Evolutionary conservation across 2,113 vertebrate species (phyloP).

Genomic region (Ochotona curzoniae): DNA sequence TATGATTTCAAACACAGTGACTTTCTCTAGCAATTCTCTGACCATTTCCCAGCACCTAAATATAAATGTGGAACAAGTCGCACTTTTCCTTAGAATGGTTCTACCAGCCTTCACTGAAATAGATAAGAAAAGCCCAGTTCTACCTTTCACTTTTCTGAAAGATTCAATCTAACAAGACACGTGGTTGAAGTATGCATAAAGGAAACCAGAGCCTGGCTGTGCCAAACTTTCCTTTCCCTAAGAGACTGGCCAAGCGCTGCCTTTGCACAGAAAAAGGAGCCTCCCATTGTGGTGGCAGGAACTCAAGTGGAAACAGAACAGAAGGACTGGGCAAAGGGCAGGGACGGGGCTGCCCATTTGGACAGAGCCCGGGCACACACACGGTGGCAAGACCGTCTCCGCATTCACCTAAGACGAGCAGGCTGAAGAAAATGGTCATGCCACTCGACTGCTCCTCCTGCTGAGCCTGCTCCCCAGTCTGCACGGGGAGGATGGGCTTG

Average conservation of each 20-base stretch:
- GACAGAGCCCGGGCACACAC: not conserved
- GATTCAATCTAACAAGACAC: constrained; percentile 32
- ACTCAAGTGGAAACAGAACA: not conserved
- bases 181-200: not conserved
- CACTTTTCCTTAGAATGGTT: constrained; percentile 1
- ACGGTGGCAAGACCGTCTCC: not conserved
- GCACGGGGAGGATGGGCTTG: constrained; percentile 95
- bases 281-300: not conserved
- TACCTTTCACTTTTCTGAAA: constrained; percentile 10
- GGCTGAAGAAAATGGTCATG: constrained; percentile 98
- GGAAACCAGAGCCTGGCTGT: not conserved
- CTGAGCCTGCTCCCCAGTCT: constrained; percentile 97
- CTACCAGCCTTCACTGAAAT: not conserved
- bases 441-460: constrained; percentile 99
- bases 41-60: not conserved
- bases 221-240: not conserved
- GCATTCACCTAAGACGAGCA: constrained; percentile 95
- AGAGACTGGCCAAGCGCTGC: not conserved
- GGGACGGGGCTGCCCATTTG: not conserved
- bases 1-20: constrained; percentile 47
- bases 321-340: not conserved
- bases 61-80: constrained; percentile 29
- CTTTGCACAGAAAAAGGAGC: not conserved
- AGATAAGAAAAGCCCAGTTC: not conserved
- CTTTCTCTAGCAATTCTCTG: constrained; percentile 3